Conservation (phyloP, 2,113 vertebrate species). For the Grammatotria lemairii region DNA sequence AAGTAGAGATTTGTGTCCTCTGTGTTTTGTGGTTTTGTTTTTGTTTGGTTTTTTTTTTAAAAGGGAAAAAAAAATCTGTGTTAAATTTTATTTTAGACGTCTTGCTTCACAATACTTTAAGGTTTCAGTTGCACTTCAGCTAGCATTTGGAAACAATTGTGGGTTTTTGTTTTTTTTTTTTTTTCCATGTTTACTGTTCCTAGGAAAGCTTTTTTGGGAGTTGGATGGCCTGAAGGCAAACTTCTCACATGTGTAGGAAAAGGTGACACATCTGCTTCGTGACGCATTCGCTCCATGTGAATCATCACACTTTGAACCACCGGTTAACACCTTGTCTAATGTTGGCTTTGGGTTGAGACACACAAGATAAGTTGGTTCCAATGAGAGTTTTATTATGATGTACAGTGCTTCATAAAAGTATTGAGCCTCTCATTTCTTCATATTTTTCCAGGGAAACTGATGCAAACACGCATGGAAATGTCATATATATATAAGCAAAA, state of each 20-base stretch:
- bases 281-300: neutral
- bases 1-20: neutral
- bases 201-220: neutral
- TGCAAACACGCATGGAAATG: neutral
- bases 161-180: fast-evolving
- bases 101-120: neutral
- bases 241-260: neutral
- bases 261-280: neutral
- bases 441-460: neutral
- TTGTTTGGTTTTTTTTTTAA: neutral
- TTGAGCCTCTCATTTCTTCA: neutral
- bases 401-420: neutral
- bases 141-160: neutral
- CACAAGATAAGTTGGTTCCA: neutral
- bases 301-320: neutral
- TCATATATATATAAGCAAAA: neutral
- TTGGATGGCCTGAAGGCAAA: neutral
- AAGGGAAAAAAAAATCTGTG: fast-evolving
- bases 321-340: neutral
- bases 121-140: neutral
- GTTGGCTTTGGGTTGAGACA: neutral
- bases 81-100: neutral
- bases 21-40: neutral
- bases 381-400: neutral
- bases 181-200: neutral